Evolutionary conservation across 2,113 vertebrate species (phyloP).

Genomic region (Vombatus ursinus): DNA sequence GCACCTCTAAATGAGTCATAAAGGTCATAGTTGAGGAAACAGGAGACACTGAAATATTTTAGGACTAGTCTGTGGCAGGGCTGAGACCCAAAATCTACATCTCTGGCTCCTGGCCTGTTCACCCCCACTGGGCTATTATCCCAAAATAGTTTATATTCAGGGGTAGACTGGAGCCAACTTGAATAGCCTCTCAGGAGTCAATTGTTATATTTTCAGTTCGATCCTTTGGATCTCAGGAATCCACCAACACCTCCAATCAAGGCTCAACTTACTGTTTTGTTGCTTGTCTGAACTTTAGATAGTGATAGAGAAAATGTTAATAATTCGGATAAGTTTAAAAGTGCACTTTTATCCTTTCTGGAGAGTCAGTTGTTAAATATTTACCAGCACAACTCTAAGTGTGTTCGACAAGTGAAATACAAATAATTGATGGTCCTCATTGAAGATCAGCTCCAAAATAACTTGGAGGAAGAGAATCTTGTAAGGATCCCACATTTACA

Average conservation of each 20-base stretch:
- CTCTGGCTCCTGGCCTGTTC: neutral
- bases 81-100: neutral
- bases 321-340: neutral
- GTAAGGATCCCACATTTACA: neutral
- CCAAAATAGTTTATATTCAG: neutral
- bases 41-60: neutral
- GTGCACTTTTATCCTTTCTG: neutral
- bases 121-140: neutral
- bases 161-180: neutral
- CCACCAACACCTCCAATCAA: neutral
- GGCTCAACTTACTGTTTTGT: neutral
- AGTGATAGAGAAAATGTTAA: neutral
- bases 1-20: conserved; percentile 6
- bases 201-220: neutral
- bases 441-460: neutral
- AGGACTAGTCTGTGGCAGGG: neutral
- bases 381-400: neutral
- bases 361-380: neutral
- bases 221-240: neutral
- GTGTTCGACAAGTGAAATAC: neutral
- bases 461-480: neutral
- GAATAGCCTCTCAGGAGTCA: neutral
- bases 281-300: neutral
- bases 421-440: neutral
- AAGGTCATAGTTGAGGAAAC: neutral